Conservation (phyloP, 2,113 vertebrate species). For the Otus sunia region DNA sequence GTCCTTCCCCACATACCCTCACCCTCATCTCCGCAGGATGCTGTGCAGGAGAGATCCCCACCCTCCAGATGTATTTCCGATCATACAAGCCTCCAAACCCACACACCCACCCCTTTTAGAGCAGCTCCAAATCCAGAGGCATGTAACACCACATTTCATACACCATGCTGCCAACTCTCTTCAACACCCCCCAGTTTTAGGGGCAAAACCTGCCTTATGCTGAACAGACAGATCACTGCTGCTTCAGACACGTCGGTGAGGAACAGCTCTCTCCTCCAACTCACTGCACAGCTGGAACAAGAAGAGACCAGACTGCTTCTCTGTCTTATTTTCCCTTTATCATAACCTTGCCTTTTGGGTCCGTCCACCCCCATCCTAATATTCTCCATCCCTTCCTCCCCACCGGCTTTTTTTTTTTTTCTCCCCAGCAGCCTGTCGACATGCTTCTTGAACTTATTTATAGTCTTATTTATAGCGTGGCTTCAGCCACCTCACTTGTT, state of each 20-base stretch:
- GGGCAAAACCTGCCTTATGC: neutral
- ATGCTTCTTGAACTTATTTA: constrained; percentile 42
- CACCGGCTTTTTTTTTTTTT: neutral
- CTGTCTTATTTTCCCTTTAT: neutral
- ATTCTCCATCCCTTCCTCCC: neutral
- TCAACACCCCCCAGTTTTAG: neutral
- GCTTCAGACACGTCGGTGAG: neutral
- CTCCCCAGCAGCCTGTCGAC: neutral
- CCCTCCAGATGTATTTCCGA: neutral
- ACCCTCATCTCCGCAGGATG: neutral
- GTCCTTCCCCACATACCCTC: rapidly evolving
- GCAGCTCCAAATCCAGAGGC: neutral
- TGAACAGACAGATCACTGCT: neutral
- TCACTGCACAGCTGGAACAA: neutral
- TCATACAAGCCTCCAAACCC: neutral
- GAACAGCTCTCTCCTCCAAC: neutral
- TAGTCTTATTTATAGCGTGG: neutral
- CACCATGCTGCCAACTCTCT: rapidly evolving
- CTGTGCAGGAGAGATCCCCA: neutral
- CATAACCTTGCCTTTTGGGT: neutral
- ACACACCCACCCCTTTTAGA: neutral
- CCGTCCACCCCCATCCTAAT: neutral
- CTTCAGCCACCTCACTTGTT: constrained; percentile 47
- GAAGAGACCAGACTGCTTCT: neutral
- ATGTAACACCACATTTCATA: neutral